Evolutionary conservation across 2,888 invertebrate species (phyloP), one percentile per base, ranked within the genome.

Genomic region (Acrocera orbiculus): DNA sequence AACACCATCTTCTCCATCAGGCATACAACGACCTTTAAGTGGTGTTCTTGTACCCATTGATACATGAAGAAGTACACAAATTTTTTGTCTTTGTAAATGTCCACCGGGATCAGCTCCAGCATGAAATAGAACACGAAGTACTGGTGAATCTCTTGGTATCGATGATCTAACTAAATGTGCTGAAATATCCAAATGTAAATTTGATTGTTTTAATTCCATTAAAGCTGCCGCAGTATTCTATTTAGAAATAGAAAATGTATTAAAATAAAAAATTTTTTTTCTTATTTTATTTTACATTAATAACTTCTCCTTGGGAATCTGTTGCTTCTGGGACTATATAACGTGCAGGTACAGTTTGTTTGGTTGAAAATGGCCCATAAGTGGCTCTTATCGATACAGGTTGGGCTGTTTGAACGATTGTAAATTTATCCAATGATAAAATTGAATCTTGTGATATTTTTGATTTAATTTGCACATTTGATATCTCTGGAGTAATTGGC

Each of bases 361-460:
- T 89, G 34, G 89, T 90, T 46, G 86, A 86, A 62, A 92, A 92
- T 6, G 92, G 92, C 4, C 92, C 93, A 54, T 90, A 90, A 25
- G 81, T 83, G 30, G 90, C 90, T 39, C 89, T 70, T 26, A 93
- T 81, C 16, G 87, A 86, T 20, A 86, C 85, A 16, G 90, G 85
- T 45, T 86, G 80, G 29, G 85, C 81, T 24, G 85, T 86, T 58
- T 89, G 85, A 47, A 92, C 77, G 23, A 93, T 82, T 36, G 89
- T 85, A 58, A 92, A 90, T 42, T 83, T 76, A 62, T 89, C 86
- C 41, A 81, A 70, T 33, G 83, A 83, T 32, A 87, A 64, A 22
- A 82, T 66, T 8, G 80, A 73, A 33, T 78, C 77, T 16, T 72
- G 67, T 15, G 68, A 50, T 41, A 63, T 61, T 27, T 63, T 60